Base-by-base conservation (phyloP, 2,113 vertebrate species). In the Aleadryas rufinucha region DNA sequence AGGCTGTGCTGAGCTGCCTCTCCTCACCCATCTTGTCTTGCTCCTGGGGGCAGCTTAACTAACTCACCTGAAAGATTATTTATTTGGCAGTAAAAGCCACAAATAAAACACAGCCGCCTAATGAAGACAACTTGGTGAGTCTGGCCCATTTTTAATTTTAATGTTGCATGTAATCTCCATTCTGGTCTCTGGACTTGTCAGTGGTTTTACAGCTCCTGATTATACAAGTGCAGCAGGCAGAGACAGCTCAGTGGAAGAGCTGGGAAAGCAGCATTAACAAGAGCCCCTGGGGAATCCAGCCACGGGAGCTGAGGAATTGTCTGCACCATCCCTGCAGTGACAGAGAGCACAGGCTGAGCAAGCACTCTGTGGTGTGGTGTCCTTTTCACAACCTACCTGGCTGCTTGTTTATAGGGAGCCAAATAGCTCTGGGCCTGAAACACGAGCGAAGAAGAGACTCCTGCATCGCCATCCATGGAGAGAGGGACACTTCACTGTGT, bases 121-220 rank as follows among this genome's bases (percentile, higher is more conserved):
- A 96, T 95, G 97, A 96, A 95, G 95, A 87, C 89, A 89, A 60
- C 87, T 66, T 33, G 41, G 95, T 74, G 61, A 86, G 84, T 74
- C 80, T 84, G 78, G 85, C 63, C 85, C 80, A 84, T 97, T 96
- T 97, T 97, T 97, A 96, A 95, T 95, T 72, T 97, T 97, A 92
- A 97, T 91, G 96, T 94, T 89, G 85, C 85, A 50, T 87, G 77
- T 95, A 93, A 95, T 93, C 74, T 94, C 83, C 70, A 61, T 60
- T 45, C 91, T 92, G 85, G 65, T 54, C 87, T 76, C 28, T 41
- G 74, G 89, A 83, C 72, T 59, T 96, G 85, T 96, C 95, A 95
- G 78, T 84, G 69, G 53, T 56, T 97, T 94, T 94, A 95, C 61
- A 84, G 20, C 87, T 83, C 50, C 27, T 88, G 92, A 42, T 85